phyloP scores from a whole-genome alignment of 2,113 vertebrate genomes.

The Paramormyrops kingsleyae region DNA sequence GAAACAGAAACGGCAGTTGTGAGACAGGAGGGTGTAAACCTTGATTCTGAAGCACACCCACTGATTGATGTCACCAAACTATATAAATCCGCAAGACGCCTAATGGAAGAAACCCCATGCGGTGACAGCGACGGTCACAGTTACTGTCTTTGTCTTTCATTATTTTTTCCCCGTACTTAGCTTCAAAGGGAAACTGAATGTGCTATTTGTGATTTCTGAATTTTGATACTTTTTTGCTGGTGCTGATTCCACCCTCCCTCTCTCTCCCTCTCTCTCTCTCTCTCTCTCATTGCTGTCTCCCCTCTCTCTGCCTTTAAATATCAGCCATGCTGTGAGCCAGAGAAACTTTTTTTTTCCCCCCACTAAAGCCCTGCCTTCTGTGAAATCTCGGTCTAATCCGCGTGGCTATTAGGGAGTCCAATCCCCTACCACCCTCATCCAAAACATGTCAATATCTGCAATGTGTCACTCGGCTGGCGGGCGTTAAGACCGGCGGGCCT shows the following conservation, averaged over 20 bases:
- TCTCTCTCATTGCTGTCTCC: background rate
- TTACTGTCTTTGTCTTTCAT: background rate
- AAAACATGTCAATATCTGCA: slow-evolving; percentile 40
- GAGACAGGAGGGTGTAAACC: background rate
- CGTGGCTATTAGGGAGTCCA: slow-evolving; percentile 24
- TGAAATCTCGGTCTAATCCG: slow-evolving; percentile 39
- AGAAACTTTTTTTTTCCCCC: background rate
- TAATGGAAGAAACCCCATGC: background rate
- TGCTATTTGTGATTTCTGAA: background rate
- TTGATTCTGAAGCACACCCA: background rate
- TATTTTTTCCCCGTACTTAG: background rate
- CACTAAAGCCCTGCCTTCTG: slow-evolving; percentile 6
- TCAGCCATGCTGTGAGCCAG: slow-evolving; percentile 6
- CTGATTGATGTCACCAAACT: background rate
- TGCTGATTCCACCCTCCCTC: background rate
- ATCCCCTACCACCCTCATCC: slow-evolving; percentile 28
- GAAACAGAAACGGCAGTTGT: background rate
- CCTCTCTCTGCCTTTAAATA: slow-evolving; percentile 15
- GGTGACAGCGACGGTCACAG: background rate
- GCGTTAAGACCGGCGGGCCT: background rate
- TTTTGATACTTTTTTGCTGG: background rate
- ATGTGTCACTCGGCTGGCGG: background rate
- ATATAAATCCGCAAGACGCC: background rate
- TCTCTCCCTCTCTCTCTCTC: background rate
- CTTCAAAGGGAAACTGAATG: background rate